phyloP scores from a whole-genome alignment of 2,113 vertebrate species.

The Myotis davidii region DNA sequence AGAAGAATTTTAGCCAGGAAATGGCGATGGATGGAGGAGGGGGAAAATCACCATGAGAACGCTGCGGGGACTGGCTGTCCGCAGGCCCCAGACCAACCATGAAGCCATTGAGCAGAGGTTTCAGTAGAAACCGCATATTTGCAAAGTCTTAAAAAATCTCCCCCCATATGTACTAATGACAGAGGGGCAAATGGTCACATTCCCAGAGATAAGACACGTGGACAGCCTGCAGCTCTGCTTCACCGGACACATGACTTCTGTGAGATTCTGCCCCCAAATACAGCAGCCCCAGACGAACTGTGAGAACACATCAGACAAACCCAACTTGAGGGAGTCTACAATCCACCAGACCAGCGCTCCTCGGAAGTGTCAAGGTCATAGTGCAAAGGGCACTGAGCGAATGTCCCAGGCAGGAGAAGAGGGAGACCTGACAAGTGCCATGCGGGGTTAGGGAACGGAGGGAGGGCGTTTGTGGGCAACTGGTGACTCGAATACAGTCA shows the following conservation, averaged over 20 bases:
- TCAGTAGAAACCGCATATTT: neutral
- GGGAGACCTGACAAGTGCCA: neutral
- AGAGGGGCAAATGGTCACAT: no score
- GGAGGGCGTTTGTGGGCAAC: accelerated
- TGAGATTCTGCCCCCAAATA: neutral
- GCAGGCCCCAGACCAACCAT: accelerated
- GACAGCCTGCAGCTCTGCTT: neutral
- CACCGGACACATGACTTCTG: neutral
- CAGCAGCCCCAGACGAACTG: accelerated
- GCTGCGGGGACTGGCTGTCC: neutral
- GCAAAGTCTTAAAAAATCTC: no score
- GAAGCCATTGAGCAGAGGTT: accelerated
- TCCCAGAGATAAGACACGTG: neutral
- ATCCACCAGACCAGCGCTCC: neutral
- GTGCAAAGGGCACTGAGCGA: neutral
- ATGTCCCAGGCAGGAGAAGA: neutral
- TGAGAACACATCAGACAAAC: accelerated
- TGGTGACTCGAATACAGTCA: accelerated
- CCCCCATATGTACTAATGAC: no score
- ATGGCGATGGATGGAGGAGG: accelerated
- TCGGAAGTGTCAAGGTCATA: neutral
- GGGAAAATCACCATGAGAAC: no score
- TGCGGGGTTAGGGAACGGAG: neutral
- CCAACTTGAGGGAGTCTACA: accelerated
- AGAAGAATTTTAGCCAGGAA: neutral